A percentile compares a stretch with the other conserved stretches of the same genome.
These are phyloP conservation scores for Synergus gifuensis DNA, from an alignment of 2,888 invertebrate species.

Conservation along the genomic window DNA sequence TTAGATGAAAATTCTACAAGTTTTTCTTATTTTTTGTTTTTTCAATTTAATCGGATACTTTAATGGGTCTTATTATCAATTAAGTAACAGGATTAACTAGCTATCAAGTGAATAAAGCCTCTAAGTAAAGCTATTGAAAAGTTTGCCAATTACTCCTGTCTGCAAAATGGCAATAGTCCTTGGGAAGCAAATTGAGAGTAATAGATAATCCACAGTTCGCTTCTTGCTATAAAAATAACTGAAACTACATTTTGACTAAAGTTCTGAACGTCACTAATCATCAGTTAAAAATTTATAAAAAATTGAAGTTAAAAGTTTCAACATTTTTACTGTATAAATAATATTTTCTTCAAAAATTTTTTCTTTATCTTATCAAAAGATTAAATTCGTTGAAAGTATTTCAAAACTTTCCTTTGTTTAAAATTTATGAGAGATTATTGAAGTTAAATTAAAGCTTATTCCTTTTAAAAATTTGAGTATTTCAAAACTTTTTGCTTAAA, in stretches of 20 bases:
- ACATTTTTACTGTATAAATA: slow-evolving; percentile 1
- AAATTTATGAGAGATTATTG: too few species aligned
- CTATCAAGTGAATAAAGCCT: slow-evolving; percentile 19
- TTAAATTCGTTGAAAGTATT: not conserved
- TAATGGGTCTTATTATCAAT: slow-evolving; percentile 30
- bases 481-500: too few species aligned
- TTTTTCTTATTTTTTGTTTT: not conserved
- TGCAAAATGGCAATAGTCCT: slow-evolving; percentile 39
- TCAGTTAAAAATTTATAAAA: slow-evolving; percentile 11
- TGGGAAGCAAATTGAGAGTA: slow-evolving; percentile 33
- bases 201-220: slow-evolving; percentile 36
- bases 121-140: slow-evolving; percentile 29
- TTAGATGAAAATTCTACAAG: not conserved
- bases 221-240: slow-evolving; percentile 19
- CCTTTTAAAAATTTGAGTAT: too few species aligned
- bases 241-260: not conserved
- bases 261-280: slow-evolving; percentile 13
- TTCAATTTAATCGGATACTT: not conserved
- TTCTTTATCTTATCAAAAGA: not conserved
- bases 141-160: slow-evolving; percentile 19
- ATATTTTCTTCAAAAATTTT: slow-evolving; percentile 4
- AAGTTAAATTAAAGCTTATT: too few species aligned
- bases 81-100: slow-evolving; percentile 32
- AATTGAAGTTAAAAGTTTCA: not conserved
- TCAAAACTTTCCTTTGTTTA: too few species aligned